These are phyloP conservation scores for Pandemis corylana DNA, from an alignment of 2,888 invertebrate genomes.

Conservation along the genomic window DNA sequence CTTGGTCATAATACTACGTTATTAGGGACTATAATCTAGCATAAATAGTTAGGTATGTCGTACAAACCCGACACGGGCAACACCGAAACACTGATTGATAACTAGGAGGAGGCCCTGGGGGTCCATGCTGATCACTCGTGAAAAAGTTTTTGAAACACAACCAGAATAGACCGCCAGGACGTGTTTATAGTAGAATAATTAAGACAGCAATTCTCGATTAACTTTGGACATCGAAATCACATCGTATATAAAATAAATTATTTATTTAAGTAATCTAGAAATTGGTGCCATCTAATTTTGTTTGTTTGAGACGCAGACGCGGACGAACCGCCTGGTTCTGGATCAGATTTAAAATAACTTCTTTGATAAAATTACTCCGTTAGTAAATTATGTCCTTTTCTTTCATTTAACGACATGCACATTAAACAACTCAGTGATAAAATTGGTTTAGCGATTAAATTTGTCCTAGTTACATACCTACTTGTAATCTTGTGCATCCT, in stretches of 20 bases:
- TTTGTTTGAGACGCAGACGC: constrained; percentile 20
- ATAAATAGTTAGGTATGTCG: constrained; percentile 63
- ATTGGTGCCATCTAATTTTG: constrained; percentile 48
- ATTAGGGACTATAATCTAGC: constrained; percentile 72
- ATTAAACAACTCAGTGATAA: constrained; percentile 1
- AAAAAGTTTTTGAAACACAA: constrained; percentile 9
- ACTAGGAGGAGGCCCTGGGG: constrained; percentile 26
- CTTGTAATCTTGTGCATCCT: not conserved
- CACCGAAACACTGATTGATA: constrained; percentile 37
- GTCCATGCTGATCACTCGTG: constrained; percentile 7
- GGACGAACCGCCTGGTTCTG: constrained; percentile 9
- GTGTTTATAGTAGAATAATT: constrained; percentile 52
- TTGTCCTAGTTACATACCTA: constrained; percentile 18
- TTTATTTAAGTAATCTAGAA: constrained; percentile 53
- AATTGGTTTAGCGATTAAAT: constrained; percentile 15
- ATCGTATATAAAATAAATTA: constrained; percentile 55
- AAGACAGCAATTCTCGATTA: constrained; percentile 72
- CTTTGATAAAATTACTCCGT: not conserved
- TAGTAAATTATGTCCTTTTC: constrained; percentile 1
- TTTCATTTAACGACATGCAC: not conserved
- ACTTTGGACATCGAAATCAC: constrained; percentile 74
- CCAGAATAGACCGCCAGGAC: constrained; percentile 21
- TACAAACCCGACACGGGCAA: constrained; percentile 35
- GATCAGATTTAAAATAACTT: not conserved
- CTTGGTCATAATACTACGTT: constrained; percentile 80